phyloP scores from a whole-genome alignment of 1,140 invertebrate species.

The Marisa cornuarietis region DNA sequence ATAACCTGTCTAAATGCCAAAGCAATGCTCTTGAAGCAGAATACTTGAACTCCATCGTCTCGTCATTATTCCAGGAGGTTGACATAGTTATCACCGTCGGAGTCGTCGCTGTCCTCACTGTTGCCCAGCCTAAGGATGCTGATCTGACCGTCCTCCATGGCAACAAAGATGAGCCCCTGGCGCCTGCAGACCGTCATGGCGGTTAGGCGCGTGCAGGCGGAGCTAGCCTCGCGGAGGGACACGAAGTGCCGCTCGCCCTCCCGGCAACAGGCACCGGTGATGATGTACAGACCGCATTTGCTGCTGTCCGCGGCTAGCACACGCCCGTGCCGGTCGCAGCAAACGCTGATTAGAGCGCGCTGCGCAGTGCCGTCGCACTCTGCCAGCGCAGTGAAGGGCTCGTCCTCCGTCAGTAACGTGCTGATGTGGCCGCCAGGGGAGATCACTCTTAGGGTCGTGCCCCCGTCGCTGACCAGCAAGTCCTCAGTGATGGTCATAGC shows the following conservation, averaged over 20 bases:
- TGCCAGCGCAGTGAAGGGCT: not conserved
- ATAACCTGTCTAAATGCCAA: not conserved
- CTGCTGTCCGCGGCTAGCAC: conserved; percentile 2
- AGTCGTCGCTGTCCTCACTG: not conserved
- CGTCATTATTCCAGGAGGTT: not conserved
- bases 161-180: not conserved
- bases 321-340: conserved; percentile 6
- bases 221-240: not conserved
- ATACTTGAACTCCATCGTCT: not conserved
- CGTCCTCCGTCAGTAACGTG: conserved; percentile 15
- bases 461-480: conserved; percentile 19
- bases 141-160: conserved; percentile 4
- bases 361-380: no score
- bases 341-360: conserved; percentile 1
- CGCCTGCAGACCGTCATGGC: conserved; percentile 7
- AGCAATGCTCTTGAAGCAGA: not conserved
- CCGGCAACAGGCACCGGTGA: not conserved
- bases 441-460: not conserved
- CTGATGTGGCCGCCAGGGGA: conserved; percentile 12
- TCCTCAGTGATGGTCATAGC: conserved; percentile 10
- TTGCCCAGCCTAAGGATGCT: not conserved
- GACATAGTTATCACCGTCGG: not conserved
- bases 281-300: conserved; percentile 14
- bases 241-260: conserved; percentile 12
- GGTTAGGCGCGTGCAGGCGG: not conserved